Evolutionary conservation across 1,140 invertebrate genomes (phyloP), one percentile per base, ranked within the genome.

Genomic region (Drosophila athabasca): DNA sequence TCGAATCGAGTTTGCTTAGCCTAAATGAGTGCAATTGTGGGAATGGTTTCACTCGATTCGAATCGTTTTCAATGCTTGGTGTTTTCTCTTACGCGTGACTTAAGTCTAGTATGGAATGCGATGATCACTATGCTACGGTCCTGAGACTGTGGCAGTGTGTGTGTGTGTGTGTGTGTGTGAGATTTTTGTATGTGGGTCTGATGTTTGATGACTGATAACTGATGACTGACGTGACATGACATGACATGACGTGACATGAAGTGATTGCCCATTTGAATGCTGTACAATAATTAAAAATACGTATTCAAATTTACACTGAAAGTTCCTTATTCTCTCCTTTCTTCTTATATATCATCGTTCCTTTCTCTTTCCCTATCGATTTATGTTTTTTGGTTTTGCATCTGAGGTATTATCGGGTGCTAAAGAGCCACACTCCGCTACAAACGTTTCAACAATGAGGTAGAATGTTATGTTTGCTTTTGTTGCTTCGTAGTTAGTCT

Each of bases 391-490:
- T 76, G 45, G 67, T 69, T 70, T 66, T 70, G 67, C 67, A 70
- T 70, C 51, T 87, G 83, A 87, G 83, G 83, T 87, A 87, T 88
- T 88, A 54, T 65, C 74, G 81, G 81, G 81, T 73, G 70, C 70
- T 73, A 73, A 73, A 73, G 71, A 75, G 82, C 79, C 61, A 79
- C 55, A 71, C 62, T 72, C 73, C 58, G 67, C 43, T 70, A 78
- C 64, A 77, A 76, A 67, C 55, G 64, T 62, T 78, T 90, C 67
- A 90, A 89, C 85, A 84, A 85, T 90, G 83, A 88, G 83, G 83
- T 88, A 88, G 83, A 88, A 82, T 69, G 78, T 77, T 71, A 43
- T 78, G 57, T 80, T 79, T 76, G 62, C 74, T 71, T 76, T 62
- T 62, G 45, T 76, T 67, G 59, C 59, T 71, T 76, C 62, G 69